Percentiles rank a stretch among this genome's conserved stretches.
Conservation (phyloP, 1,140 invertebrate genomes). For the Epicauta chinensis region DNA sequence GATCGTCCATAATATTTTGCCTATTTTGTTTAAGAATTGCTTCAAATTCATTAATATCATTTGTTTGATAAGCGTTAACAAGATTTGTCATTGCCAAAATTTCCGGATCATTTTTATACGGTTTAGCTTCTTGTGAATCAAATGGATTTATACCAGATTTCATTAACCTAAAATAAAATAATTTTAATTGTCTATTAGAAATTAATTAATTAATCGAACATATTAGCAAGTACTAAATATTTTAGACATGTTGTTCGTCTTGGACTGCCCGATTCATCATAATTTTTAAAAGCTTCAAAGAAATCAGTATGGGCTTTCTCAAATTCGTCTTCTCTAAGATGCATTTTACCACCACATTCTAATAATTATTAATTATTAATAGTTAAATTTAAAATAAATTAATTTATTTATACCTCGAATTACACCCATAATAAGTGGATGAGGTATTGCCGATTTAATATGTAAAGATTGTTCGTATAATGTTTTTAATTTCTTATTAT, state of each 20-base stretch:
- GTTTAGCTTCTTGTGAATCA: conserved; percentile 99
- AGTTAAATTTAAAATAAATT: not conserved
- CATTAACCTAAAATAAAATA: conserved; percentile 58
- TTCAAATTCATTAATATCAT: conserved; percentile 99
- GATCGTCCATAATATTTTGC: conserved; percentile 98
- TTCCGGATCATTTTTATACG: conserved; percentile 99
- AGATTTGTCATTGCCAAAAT: conserved; percentile 99
- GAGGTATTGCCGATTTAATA: conserved; percentile 99
- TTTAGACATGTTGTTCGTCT: conserved; percentile 96
- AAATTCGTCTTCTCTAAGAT: conserved; percentile 96
- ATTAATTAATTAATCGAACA: conserved; percentile 50
- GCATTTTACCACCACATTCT: conserved; percentile 99
- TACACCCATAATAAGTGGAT: conserved; percentile 99
- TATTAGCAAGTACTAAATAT: conserved; percentile 97
- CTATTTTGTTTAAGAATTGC: conserved; percentile 92
- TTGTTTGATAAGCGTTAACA: conserved; percentile 97
- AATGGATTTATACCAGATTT: conserved; percentile 99
- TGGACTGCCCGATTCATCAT: conserved; percentile 98
- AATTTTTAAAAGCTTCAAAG: conserved; percentile 99
- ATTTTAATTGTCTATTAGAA: conserved; percentile 5
- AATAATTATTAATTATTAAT: conserved; percentile 4
- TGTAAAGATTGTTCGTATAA: conserved; percentile 97
- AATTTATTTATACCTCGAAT: conserved; percentile 68
- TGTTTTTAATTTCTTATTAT: conserved; percentile 98
- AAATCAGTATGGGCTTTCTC: conserved; percentile 99